Base-by-base conservation (phyloP, 2,797 vertebrate species). In the Pipistrellus pipistrellus region DNA sequence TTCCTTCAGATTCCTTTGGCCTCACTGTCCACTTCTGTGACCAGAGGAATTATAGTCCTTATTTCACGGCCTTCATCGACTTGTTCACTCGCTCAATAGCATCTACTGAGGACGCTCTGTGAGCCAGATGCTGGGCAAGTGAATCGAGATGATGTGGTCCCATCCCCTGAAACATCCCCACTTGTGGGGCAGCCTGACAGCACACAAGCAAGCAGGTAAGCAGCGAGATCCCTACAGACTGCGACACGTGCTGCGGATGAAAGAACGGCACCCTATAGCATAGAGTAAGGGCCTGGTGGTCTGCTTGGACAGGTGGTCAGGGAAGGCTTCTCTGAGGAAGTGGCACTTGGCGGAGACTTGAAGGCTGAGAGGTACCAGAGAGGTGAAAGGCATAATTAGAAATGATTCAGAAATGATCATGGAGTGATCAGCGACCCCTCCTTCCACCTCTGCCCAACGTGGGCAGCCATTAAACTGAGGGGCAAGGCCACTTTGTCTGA, bases 141-240 rank as follows among this genome's bases (percentile, higher is more conserved):
- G 8, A 51, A 55, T n/a, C 0, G 2, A 44, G 15, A n/a, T 59
- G 48, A 41, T 1, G 6, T 0, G 4, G 46, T 32, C 32, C 7
- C 53, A n/a, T 55, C 4, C 11, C 76, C 72, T 17, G 21, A 20
- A 38, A 69, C 48, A 90, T 6, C 71, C 48, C 20, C 62, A 6
- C n/a, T 4, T 6, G 25, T 17, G 32, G 20, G 25, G 18, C 46
- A 48, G 51, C 53, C 7, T 4, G 44, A 32, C 4, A 27, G 6
- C 35, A 72, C 14, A n/a, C 46, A 53, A 30, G 20, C 92, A 83
- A 59, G 4, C 27, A 64, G 21, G 14, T 46, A 30, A 44, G 10
- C 2, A n/a, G 8, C 3, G 27, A 78, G 13, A 81, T 21, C 17
- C 38, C 82, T 48, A n/a, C 2, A 44, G 76, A 82, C 1, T 14